Evolutionary conservation across 2,888 invertebrate genomes (phyloP), one percentile per base, ranked within the genome.

Genomic region (Polylopha cassiicola): DNA sequence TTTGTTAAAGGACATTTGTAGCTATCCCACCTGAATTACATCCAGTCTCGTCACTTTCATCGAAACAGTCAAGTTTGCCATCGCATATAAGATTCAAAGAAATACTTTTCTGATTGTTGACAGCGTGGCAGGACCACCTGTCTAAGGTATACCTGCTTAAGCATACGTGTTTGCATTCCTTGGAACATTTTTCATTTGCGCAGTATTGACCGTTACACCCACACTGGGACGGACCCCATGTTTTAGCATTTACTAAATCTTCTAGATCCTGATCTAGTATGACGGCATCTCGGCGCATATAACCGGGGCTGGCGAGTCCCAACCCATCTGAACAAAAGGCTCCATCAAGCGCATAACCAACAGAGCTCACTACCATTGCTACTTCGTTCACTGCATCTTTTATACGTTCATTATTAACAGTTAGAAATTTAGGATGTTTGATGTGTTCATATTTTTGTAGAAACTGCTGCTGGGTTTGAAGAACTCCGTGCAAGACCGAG

Each of bases 11-110:
- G n/a, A n/a, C n/a, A n/a, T n/a, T n/a, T n/a, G n/a, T n/a, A 23
- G 10, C 5, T 11, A 8, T 37, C 43, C 45, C 61, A 76, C 77
- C 71, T 46, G 33, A 32, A n/a, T 47, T 46, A 47, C 84, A 84
- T 24, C 39, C 58, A 13, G 16, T 50, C 55, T 84, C 84, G 50
- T 84, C 84, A 15, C 64, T 58, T 53, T 76, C 71, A 50, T 81
- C 78, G 33, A 54, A 64, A 47, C 84, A 84, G 42, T 84, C 84
- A 8, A 69, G 44, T 68, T 78, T 81, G 0, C 84, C 82, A 43
- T 84, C 80, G 46, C 84, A 82, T 21, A 82, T 27, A 1, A 51
- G 45, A 47, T 72, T 61, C 7, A 82, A 29, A 2, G 67, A 31
- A 4, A 82, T 53, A 26, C 55, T 56, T 7, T 48, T 48, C 1